Evolutionary conservation across 2,888 invertebrate genomes (phyloP), one percentile per base, ranked within the genome.

Genomic region (Limnephilus lunatus): DNA sequence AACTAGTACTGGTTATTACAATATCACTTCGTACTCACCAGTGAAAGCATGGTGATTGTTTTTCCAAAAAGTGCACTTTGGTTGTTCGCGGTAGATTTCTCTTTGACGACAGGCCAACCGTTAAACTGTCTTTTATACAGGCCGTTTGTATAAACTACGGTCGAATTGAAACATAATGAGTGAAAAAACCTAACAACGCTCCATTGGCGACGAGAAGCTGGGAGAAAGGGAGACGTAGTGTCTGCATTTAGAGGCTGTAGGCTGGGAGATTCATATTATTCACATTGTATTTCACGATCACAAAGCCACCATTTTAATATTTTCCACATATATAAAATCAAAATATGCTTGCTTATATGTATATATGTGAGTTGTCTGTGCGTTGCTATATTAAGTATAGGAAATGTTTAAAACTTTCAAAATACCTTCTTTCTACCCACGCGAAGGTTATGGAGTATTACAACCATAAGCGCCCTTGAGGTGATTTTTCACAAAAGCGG

Each of bases 121-220:
- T 81, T 39, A 91, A 68, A 85, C 87, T 81, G 86, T 81, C 44
- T 91, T 91, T 87, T 91, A 91, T 91, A 91, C 87, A 30, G 91
- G 31, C 87, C 86, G 31, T 91, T 91, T 44, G 44, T 44, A 48
- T 48, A 48, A 48, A 15, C 14, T 14, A 48, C 48, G 19, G 87
- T 14, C 48, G 86, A 91, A 87, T 48, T 68, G 68, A 68, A n/a
- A 91, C 12, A 44, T 19, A 81, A n/a, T 7, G 2, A n/a, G 44
- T 32, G 87, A 91, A 87, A 91, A 81, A 86, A 86, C 14, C 68
- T n/a, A 25, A 68, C 48, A 39, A 91, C 86, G 81, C 68, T 85
- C 30, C 86, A 81, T 44, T 44, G 86, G 39, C 44, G 35, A 30
- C n/a, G 86, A 12, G n/a, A 48, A 4, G n/a, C 19, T 5, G 68